Evolutionary conservation across 2,888 invertebrate genomes (phyloP), one percentile per base, ranked within the genome.

Genomic region (Diaperis boleti): DNA sequence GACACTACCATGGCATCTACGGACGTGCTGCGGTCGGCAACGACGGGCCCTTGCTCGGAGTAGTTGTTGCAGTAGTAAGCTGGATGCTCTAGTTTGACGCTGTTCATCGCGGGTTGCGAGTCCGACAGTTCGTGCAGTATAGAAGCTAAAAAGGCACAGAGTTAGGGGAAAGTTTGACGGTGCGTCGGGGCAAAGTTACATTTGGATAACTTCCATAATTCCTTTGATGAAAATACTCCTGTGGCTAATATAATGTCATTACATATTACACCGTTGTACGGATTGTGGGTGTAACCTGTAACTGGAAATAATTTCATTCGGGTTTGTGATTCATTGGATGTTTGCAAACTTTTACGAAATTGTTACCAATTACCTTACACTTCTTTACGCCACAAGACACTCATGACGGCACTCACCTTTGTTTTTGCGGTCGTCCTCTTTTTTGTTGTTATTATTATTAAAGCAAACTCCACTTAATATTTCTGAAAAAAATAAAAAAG

Each of bases 201-300:
- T 94, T 95, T 96, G 79, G 98, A 98, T 83, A 98, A 90, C 86
- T 95, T 94, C 93, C 97, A 96, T 84, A 99, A 90, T 88, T 99
- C 98, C 88, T 95, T 95, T 80, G 98, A 98, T 78, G 97, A 96
- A 90, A 98, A 99, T 83, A 98, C 98, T 82, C 98, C 98, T 79
- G 98, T 98, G 81, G 98, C 98, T 89, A 96, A 90, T 86, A 98
- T 98, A 84, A 97, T 97, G 88, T 98, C 96, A 88, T 96, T 96
- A 89, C 96, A 96, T 84, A 96, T 93, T 83, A 97, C 96, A 82
- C 96, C 96, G 86, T 96, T 96, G 89, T 96, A 96, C 81, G 96
- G 95, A 89, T 96, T 96, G 88, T 95, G 94, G 81, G 89, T 89
- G 85, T 90, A 91, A 83, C 91, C 91, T 90, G 88, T 82, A 78